A percentile compares a stretch with the other conserved stretches of the same genome.
Evolutionary conservation across 2,113 vertebrate genomes (phyloP).

Genomic region (Pollimyrus isidori): DNA sequence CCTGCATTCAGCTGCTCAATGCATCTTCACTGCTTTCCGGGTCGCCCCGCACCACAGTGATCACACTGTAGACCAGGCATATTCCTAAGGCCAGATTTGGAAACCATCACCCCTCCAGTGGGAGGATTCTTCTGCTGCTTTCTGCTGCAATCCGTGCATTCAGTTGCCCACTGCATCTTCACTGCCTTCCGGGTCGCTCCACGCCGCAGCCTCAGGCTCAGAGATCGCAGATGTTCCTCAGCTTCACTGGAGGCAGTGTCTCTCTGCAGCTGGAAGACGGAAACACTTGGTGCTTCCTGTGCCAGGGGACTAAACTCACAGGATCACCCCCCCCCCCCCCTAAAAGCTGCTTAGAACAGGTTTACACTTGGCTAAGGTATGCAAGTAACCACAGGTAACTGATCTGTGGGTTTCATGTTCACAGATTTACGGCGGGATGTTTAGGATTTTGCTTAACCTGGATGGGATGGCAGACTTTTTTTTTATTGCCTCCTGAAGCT

Average conservation of each 20-base stretch:
- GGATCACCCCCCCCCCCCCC: background rate
- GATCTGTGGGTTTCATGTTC: constrained; percentile 1
- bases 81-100: background rate
- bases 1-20: background rate
- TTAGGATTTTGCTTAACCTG: background rate
- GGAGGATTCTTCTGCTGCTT: background rate
- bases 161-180: background rate
- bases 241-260: background rate
- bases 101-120: background rate
- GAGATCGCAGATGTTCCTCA: background rate
- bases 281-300: background rate
- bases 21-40: background rate
- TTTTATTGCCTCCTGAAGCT: background rate
- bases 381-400: constrained; percentile 1
- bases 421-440: background rate
- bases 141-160: background rate
- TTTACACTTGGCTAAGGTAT: background rate
- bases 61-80: background rate
- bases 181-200: background rate
- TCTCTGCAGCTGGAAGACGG: background rate
- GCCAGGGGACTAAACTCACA: background rate
- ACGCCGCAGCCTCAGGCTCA: background rate
- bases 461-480: background rate
- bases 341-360: background rate
- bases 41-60: background rate